A percentile compares a stretch with the other conserved stretches of the same genome.
These are phyloP conservation scores for Acromyrmex echinatior DNA, from an alignment of 1,140 invertebrate genomes.

Conservation along the genomic window DNA sequence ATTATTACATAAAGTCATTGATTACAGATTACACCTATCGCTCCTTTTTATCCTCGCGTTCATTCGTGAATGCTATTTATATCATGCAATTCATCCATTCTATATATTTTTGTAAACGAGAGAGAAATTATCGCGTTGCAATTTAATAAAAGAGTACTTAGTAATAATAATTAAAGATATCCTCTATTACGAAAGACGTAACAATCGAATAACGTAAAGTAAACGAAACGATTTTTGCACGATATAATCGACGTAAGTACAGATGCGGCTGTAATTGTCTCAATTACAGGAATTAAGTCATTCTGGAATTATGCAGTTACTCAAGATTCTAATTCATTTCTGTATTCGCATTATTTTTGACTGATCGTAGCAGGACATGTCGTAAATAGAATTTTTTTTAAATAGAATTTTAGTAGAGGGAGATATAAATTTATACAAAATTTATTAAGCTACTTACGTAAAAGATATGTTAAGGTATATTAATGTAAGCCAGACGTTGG, in stretches of 20 bases:
- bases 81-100: conserved; percentile 2
- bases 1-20: conserved; percentile 15
- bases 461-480: no score
- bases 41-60: conserved; percentile 11
- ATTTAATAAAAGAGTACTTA: not conserved
- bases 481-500: no score
- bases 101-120: conserved; percentile 11
- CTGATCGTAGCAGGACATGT: no score
- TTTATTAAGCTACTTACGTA: no score
- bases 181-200: not conserved
- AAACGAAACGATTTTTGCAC: not conserved
- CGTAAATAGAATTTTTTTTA: no score
- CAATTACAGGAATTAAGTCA: not conserved
- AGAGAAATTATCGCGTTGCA: not conserved
- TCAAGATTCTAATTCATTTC: not conserved
- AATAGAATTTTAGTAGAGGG: no score
- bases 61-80: conserved; percentile 18
- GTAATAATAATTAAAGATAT: conserved; percentile 17
- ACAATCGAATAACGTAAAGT: conserved; percentile 22
- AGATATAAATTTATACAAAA: no score
- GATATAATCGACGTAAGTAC: not conserved
- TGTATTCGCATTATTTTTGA: not conserved
- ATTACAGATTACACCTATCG: not conserved
- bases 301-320: not conserved
- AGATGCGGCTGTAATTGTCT: not conserved